These are phyloP conservation scores for Eupithecia subfuscata DNA, from an alignment of 2,888 invertebrate species.

Conservation along the genomic window DNA sequence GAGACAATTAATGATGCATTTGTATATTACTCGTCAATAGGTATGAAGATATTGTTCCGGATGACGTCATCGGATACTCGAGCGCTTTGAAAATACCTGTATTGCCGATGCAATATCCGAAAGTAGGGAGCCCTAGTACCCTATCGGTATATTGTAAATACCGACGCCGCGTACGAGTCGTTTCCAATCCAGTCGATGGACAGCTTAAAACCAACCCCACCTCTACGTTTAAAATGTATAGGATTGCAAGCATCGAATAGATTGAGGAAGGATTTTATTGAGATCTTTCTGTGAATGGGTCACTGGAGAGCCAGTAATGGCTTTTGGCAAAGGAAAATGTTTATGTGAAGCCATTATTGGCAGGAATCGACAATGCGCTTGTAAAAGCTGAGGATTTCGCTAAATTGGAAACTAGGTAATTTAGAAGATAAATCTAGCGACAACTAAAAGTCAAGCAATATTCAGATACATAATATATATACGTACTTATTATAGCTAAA, in stretches of 20 bases:
- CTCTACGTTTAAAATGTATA: conserved; percentile 39
- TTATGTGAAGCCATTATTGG: conserved; percentile 38
- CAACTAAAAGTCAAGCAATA: background rate
- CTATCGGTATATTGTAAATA: too few species aligned
- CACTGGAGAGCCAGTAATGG: conserved; percentile 38
- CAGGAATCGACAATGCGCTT: conserved; percentile 27
- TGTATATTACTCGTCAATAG: background rate
- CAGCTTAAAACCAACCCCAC: background rate
- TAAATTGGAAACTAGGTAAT: conserved; percentile 17
- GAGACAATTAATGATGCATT: background rate
- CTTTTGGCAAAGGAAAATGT: conserved; percentile 39
- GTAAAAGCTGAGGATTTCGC: conserved; percentile 19
- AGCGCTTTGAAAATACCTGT: too few species aligned
- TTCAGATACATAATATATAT: too few species aligned
- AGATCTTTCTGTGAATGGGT: conserved; percentile 37
- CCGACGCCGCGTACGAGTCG: too few species aligned
- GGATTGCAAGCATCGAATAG: conserved; percentile 37
- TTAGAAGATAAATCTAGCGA: background rate
- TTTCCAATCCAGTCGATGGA: too few species aligned
- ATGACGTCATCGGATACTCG: too few species aligned
- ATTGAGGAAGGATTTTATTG: conserved; percentile 39
- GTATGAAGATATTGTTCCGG: too few species aligned
- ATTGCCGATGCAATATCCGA: too few species aligned
- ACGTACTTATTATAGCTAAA: too few species aligned
- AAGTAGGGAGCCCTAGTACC: too few species aligned